phyloP scores from a whole-genome alignment of 2,797 vertebrate species.

The Naso thynnoides region DNA sequence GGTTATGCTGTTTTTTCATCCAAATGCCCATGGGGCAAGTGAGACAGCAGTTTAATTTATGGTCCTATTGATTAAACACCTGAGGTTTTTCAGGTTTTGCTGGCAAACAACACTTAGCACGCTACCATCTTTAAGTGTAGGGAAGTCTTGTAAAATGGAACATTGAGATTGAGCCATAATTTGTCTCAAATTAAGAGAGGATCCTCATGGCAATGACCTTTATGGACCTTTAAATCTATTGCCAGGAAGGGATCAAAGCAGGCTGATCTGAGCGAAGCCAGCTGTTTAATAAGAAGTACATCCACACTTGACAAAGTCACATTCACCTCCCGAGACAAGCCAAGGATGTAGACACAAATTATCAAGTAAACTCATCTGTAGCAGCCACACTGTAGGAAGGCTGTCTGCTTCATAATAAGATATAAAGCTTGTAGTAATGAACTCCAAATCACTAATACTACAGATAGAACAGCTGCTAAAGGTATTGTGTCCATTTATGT shows the following conservation, averaged over 20 bases:
- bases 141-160: not conserved
- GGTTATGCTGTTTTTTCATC: not conserved
- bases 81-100: conserved; percentile 3
- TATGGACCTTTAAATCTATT: conserved; percentile 63
- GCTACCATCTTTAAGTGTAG: not conserved
- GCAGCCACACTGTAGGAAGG: conserved; percentile 2
- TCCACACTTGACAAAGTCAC: conserved; percentile 46
- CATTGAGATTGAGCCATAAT: conserved; percentile 18
- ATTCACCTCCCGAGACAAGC: conserved; percentile 31
- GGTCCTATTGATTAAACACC: not conserved
- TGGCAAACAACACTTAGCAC: not conserved
- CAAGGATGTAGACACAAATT: conserved; percentile 21
- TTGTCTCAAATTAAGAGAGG: conserved; percentile 51
- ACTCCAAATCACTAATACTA: conserved; percentile 16
- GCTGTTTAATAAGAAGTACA: conserved; percentile 56
- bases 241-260: conserved; percentile 58
- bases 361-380: conserved; percentile 16
- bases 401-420: conserved; percentile 14
- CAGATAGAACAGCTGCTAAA: conserved; percentile 13
- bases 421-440: conserved; percentile 23
- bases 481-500: not conserved
- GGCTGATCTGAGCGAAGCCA: conserved; percentile 47
- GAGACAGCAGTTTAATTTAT: not conserved
- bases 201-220: conserved; percentile 47
- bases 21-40: not conserved